Evolutionary conservation across 92 coral and sea anemone genomes (phyloP).

Genomic region (Pocillopora meandrina): DNA sequence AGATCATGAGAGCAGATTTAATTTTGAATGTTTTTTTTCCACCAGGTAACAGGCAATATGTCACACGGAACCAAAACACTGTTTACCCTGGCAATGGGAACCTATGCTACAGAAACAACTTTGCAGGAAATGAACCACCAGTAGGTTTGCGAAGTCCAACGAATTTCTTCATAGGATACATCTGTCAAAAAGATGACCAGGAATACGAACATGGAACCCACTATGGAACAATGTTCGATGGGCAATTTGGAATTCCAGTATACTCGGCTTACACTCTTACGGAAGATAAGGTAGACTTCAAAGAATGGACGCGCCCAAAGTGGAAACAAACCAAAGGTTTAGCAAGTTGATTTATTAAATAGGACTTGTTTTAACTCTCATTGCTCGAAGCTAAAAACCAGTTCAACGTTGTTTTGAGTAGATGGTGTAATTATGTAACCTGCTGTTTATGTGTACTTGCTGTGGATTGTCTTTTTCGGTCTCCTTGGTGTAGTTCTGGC

Average conservation of each 20-base stretch:
- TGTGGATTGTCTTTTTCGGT: too few relatives aligned
- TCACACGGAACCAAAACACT: background rate
- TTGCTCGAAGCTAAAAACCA: too few relatives aligned
- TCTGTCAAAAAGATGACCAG: background rate
- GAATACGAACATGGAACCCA: background rate
- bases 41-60: background rate
- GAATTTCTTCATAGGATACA: background rate
- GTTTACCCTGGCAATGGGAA: background rate
- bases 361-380: too few relatives aligned
- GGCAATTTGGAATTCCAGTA: background rate
- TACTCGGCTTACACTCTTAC: constrained; percentile 2
- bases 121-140: background rate
- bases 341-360: too few relatives aligned
- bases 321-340: constrained; percentile 7
- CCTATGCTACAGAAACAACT: background rate
- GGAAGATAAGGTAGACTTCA: background rate
- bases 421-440: too few relatives aligned
- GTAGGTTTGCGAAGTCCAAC: background rate
- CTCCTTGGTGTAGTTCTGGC: too few relatives aligned
- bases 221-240: constrained; percentile 24
- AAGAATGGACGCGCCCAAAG: too few relatives aligned
- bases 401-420: too few relatives aligned
- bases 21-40: background rate
- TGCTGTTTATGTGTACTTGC: too few relatives aligned
- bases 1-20: too few relatives aligned